Evolutionary conservation across 2,113 vertebrate genomes (phyloP), one percentile per base, ranked within the genome.

Genomic region (Lepisosteus oculatus): DNA sequence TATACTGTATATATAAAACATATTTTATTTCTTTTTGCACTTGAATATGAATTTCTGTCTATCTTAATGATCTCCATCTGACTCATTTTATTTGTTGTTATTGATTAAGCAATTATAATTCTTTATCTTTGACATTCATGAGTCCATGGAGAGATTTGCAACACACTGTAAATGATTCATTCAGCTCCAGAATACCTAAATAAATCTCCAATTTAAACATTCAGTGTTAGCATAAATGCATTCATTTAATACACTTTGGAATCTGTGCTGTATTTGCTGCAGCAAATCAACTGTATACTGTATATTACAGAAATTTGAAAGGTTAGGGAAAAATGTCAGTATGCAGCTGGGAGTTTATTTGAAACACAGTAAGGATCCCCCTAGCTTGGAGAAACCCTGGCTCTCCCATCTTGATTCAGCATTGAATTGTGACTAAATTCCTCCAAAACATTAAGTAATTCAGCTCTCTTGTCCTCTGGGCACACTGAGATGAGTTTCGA

Each of bases 51-150:
- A 51, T 57, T 62, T 78, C 67, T 72, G 62, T 41, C 12, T 57
- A 78, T 72, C 74, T 77, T 75, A 65, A 69, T 75, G 74, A 81
- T 70, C 57, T 57, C 82, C 78, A 70, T 75, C 80, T 82, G 70
- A 66, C 74, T 56, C 71, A 67, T 72, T 72, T 79, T 72, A 77
- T 76, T 77, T 82, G 67, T 69, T 73, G 79, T 51, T 29, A 29
- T 29, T 29, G 29, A 29, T 29, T 29, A 29, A 29, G 2, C 29
- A 29, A 29, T 29, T 29, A 29, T 29, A 29, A 29, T 29, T 29
- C 29, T 29, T 67, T 73, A 45, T 66, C 61, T 47, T 14, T 81
- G 83, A 82, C n/a, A 43, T 87, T 83, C 80, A 81, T 73, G 56
- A 71, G 67, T 75, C 78, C 73, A 72, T 79, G 67, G n/a, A 73